These are phyloP conservation scores for Ganaspis sp. DNA, from an alignment of 1,140 invertebrate genomes.

Conservation along the genomic window DNA sequence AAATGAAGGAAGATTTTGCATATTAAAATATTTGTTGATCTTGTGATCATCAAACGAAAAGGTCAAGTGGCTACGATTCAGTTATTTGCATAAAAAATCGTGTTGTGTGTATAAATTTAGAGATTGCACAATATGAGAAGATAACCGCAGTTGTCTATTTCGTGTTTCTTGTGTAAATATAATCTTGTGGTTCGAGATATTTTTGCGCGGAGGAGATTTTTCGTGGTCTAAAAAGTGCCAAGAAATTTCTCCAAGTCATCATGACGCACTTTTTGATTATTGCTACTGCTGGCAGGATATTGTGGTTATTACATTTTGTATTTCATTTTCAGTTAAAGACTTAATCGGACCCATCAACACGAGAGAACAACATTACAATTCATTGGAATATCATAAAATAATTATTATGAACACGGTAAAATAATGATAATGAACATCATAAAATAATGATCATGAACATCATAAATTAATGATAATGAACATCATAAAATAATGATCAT, in stretches of 20 bases:
- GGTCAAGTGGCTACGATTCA: background rate
- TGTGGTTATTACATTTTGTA: background rate
- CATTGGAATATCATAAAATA: too few relatives aligned
- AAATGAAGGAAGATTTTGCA: too few relatives aligned
- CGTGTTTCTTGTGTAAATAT: background rate
- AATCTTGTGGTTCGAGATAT: background rate
- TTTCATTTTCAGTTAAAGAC: too few relatives aligned
- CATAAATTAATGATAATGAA: too few relatives aligned
- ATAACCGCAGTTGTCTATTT: background rate
- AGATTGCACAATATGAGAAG: background rate
- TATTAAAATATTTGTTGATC: too few relatives aligned
- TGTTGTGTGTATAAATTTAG: background rate
- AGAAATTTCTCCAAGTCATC: background rate
- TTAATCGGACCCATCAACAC: too few relatives aligned
- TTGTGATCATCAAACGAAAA: background rate
- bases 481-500: too few relatives aligned
- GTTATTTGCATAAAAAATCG: background rate
- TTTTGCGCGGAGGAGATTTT: too few relatives aligned
- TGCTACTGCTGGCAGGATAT: background rate
- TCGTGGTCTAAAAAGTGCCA: background rate
- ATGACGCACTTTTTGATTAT: background rate
- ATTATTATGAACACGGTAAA: too few relatives aligned
- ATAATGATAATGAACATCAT: too few relatives aligned
- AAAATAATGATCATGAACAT: too few relatives aligned
- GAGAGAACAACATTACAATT: too few relatives aligned